These are phyloP conservation scores for Drosophila parabipectinata DNA, from an alignment of 1,140 invertebrate species.

Conservation along the genomic window DNA sequence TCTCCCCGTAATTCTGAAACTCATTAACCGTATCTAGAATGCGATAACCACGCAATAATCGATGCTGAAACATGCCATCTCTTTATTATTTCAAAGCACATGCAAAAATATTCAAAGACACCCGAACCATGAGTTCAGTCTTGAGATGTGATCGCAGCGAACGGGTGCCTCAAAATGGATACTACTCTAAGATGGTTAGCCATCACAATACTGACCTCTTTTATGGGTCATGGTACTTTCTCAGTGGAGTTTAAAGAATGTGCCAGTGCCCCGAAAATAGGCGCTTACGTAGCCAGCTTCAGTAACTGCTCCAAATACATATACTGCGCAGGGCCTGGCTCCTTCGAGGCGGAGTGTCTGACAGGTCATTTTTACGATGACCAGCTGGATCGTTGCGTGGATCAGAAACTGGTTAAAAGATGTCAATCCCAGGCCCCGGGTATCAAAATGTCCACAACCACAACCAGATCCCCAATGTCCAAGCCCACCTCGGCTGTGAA, in stretches of 20 bases:
- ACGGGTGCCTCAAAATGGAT: conserved; percentile 23
- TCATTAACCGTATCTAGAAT: conserved; percentile 34
- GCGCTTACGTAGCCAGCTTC: conserved; percentile 39
- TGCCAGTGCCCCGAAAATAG: conserved; percentile 19
- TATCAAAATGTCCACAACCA: not conserved
- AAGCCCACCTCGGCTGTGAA: not conserved
- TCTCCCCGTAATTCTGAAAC: conserved; percentile 2
- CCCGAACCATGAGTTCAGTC: conserved; percentile 14
- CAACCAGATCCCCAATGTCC: not conserved
- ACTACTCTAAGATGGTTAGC: not conserved
- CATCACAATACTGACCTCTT: conserved; percentile 13
- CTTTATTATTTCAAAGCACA: conserved; percentile 34
- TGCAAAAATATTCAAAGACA: conserved; percentile 34
- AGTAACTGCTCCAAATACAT: conserved; percentile 48
- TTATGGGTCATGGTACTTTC: not conserved
- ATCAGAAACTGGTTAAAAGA: conserved; percentile 15
- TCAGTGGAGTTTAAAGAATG: conserved; percentile 27
- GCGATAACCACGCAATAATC: conserved; percentile 35
- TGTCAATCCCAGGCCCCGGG: conserved; percentile 7
- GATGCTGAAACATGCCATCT: conserved; percentile 24
- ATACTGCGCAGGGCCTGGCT: conserved; percentile 45
- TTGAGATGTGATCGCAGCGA: conserved; percentile 3
- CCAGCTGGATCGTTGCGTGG: conserved; percentile 35
- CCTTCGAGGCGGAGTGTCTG: conserved; percentile 47
- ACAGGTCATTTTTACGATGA: conserved; percentile 35